Evolutionary conservation across 53 echinoderm and acorn worm genomes (phyloP), one percentile per base, ranked within the genome.

Genomic region (Hippasteria phrygiana): DNA sequence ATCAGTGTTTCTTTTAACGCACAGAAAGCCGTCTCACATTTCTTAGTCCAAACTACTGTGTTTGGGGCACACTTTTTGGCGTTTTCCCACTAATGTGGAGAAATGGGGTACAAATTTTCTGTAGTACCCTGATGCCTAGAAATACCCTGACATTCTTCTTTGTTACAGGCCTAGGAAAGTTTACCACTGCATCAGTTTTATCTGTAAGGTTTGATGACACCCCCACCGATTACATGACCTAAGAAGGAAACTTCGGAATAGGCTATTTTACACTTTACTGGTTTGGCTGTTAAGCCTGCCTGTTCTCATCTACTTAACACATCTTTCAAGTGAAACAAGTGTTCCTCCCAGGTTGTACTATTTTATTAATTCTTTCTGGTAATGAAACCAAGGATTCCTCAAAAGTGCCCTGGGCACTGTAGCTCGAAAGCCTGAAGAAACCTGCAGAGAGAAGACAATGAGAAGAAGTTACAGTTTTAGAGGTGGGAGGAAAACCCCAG

Each of bases 141-240:
- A 90, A 90, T 69, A 77, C 88, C 54, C 93, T 64, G 34, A 93
- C 93, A 51, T 93, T 71, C 29, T 87, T 91, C 73, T 95, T 91
- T 6, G 88, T 93, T 28, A 93, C 18, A 28, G 89, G 95, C 31
- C 50, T 74, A 1, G 90, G 87, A 73, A 73, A 87, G 27, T 84
- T 27, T 28, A 55, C 47, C 17, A 92, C 89, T 32, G 89, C 87
- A 27, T 92, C 91, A 18, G 92, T 18, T 46, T 94, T 94, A 17
- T 87, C 91, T 43, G 79, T 55, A n/a, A 74, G 91, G 91, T 55
- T 85, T 72, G 2, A 94, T 51, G 14, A 55, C 39, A n/a, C 90
- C 91, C 35, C 73, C 77, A n/a, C 94, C 91, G 33, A 94, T 74
- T 31, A 85, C 78, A 89, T 92, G 89, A 2, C 94, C 89, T 17